Base-by-base conservation (phyloP, 2,888 invertebrate species). In the Polia nebulosa region DNA sequence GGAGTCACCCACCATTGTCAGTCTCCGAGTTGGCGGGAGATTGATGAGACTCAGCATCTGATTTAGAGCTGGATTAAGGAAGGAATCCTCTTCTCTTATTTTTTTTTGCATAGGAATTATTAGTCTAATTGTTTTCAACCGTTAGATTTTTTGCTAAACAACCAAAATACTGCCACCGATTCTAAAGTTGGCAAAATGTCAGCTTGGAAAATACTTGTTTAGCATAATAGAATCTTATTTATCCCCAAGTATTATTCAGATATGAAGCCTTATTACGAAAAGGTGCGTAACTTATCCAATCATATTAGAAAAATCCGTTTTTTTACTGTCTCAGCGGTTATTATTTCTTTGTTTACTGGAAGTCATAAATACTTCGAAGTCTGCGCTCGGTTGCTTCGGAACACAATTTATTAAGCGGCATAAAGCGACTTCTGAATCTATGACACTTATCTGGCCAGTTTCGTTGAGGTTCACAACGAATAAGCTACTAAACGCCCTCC, bases 381-480 rank as follows among this genome's bases (percentile, higher is more conserved):
- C n/a, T n/a, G n/a, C n/a, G n/a, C n/a, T n/a, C n/a, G n/a, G n/a
- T n/a, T n/a, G n/a, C n/a, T n/a, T n/a, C n/a, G n/a, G n/a, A n/a
- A n/a, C n/a, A n/a, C n/a, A n/a, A n/a, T n/a, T 81, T 80, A 83
- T 85, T 82, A 82, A 78, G 67, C 66, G 68, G 57, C 79, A 74
- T 69, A 70, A 83, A 77, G 72, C 49, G 70, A 70, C 70, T 62
- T 72, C 52, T 70, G 72, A 76, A 78, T 83, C 80, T 86, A 77
- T 71, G 71, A 70, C 80, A 83, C 74, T 87, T 85, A 84, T 88
- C 84, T 85, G 81, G 66, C 72, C 76, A 78, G 72, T 76, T 81
- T 80, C 68, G 47, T 59, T 44, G 71, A 76, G 79, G 80, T 83
- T 84, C 83, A 82, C 82, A 82, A 83, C 71, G 78, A n/a, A n/a